Evolutionary conservation across 2,113 vertebrate genomes (phyloP), one percentile per base, ranked within the genome.

Genomic region (Condylura cristata): DNA sequence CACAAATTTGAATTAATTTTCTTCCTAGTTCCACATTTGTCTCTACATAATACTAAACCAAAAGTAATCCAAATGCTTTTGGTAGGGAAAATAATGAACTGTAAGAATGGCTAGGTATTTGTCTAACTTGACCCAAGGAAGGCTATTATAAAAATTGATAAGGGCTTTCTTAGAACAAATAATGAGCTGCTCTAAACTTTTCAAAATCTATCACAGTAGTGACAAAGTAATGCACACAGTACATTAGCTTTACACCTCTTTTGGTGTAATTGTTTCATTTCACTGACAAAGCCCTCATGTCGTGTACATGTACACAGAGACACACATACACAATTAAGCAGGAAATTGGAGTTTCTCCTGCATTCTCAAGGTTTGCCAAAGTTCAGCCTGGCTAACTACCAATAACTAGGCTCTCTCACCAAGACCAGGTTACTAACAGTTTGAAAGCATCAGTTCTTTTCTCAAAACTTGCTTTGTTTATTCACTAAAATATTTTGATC

Each of bases 1-100:
- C 58, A 74, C 91, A 28, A 81, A 28, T 96, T 96, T 70, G 7
- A 86, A 51, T 89, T 89, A 66, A 74, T 81, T 86, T 86, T 93
- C 75, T 58, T 68, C 61, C 30, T 37, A 81, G 70, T 89, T 84
- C 46, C 18, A 90, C 32, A 68, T 63, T 74, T 93, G 41, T 88
- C 63, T 94, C 44, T 81, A 46, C 3, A 37, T 78, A 81, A 91
- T n/a, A 70, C 71, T 63, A 44, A 92, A 68, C 93, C 48, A 88
- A 34, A 89, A 91, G n/a, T 85, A 79, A 37, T 17, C 48, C 60
- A 71, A 44, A 78, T 63, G 6, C 39, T 70, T 93, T 90, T 88
- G 56, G 26, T 61, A 68, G 37, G 72, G 60, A 71, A 86, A 87
- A 26, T 75, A 44, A 60, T 72, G 17, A 89, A 74, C 8, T 89